Conservation (phyloP, 2,888 invertebrate species). For the Aspidiotus destructor region DNA sequence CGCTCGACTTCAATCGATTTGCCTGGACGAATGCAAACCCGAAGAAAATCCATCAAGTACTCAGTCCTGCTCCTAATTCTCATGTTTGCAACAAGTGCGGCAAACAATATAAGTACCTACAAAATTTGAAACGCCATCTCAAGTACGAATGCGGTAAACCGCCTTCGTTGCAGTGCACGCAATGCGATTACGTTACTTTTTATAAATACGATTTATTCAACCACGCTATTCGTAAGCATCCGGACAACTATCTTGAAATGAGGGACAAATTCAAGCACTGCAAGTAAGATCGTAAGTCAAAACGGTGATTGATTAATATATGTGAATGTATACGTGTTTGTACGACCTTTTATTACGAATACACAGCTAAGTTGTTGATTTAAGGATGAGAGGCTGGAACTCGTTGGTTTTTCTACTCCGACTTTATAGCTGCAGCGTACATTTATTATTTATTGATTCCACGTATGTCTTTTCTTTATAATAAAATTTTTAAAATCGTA, state of each 20-base stretch:
- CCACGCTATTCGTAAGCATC: conserved; percentile 40
- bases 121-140: conserved; percentile 39
- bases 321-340: too few species aligned
- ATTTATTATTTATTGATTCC: too few species aligned
- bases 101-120: conserved; percentile 38
- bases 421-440: too few species aligned
- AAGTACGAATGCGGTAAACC: conserved; percentile 43
- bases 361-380: too few species aligned
- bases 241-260: conserved; percentile 25
- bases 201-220: conserved; percentile 42
- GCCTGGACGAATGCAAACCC: not conserved
- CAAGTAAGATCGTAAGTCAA: too few species aligned
- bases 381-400: too few species aligned
- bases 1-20: not conserved
- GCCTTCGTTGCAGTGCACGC: conserved; percentile 42
- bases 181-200: conserved; percentile 42
- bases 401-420: too few species aligned
- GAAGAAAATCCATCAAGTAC: not conserved
- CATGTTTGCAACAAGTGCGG: conserved; percentile 36
- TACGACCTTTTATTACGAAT: too few species aligned
- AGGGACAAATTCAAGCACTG: conserved; percentile 1
- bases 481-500: too few species aligned
- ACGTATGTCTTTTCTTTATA: too few species aligned
- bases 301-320: too few species aligned
- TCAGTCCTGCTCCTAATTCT: too few species aligned